phyloP scores from a whole-genome alignment of 2,888 invertebrate species.

The Hypomecis punctinalis region DNA sequence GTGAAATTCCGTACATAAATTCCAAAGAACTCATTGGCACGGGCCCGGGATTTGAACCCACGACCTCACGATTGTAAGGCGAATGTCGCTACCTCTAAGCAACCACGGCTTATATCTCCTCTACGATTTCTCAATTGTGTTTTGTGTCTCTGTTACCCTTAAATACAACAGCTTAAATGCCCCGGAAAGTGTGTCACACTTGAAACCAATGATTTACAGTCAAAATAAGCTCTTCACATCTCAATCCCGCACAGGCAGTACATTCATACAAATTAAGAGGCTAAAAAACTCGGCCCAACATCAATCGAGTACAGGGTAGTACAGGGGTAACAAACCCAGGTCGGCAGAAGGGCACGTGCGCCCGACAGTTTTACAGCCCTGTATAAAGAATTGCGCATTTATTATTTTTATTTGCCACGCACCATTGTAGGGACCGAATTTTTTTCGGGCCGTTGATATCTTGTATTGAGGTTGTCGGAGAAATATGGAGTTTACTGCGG shows the following conservation, averaged over 20 bases:
- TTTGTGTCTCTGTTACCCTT: no score
- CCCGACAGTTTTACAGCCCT: slow-evolving; percentile 80
- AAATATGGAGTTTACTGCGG: slow-evolving; percentile 14
- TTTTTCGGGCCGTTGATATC: slow-evolving; percentile 68
- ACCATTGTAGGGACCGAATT: slow-evolving; percentile 59
- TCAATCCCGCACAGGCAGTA: slow-evolving; percentile 13
- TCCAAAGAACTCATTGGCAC: no score
- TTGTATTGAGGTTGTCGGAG: slow-evolving; percentile 50
- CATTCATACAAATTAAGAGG: slow-evolving; percentile 29
- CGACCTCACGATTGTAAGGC: no score
- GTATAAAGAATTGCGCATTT: slow-evolving; percentile 81
- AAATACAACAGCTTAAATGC: no score
- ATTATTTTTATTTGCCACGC: slow-evolving; percentile 80
- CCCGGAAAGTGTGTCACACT: no score
- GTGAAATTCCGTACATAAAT: no score
- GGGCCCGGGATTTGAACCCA: no score
- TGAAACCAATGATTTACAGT: no score
- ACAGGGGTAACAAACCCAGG: slow-evolving; percentile 58
- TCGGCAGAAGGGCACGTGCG: slow-evolving; percentile 71
- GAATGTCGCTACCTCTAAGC: no score
- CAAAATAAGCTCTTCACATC: neutral
- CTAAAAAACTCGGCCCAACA: slow-evolving; percentile 23
- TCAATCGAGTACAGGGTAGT: slow-evolving; percentile 33
- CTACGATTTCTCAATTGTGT: no score
- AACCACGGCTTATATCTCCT: no score